These are phyloP conservation scores for Eretmocerus hayati DNA, from an alignment of 2,888 invertebrate species.

Conservation along the genomic window DNA sequence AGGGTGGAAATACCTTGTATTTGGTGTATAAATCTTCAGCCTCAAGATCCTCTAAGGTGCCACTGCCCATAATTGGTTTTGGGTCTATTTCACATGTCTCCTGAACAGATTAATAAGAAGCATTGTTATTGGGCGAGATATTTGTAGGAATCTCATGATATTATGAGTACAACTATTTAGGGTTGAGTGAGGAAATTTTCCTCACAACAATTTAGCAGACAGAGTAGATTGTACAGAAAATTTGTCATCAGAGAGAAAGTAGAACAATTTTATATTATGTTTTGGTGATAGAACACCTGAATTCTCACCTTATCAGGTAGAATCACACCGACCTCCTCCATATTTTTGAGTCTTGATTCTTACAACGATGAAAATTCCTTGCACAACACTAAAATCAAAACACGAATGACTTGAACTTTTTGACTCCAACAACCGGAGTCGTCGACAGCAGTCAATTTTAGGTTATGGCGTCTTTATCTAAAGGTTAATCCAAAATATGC, in stretches of 20 bases:
- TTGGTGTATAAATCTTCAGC: constrained; percentile 92
- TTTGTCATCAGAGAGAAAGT: no score
- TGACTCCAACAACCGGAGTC: no score
- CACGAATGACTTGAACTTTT: constrained; percentile 40
- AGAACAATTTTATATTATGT: background rate
- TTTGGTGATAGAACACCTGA: background rate
- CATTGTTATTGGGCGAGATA: no score
- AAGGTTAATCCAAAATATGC: no score
- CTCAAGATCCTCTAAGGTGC: constrained; percentile 74
- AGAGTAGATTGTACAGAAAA: no score
- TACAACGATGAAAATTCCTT: background rate
- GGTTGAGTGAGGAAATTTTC: no score
- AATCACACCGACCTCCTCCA: constrained; percentile 79
- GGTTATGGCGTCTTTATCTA: background rate
- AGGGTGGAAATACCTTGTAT: constrained; percentile 82
- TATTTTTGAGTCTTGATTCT: no score
- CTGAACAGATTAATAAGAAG: constrained; percentile 48
- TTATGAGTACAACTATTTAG: no score
- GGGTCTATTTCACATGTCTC: constrained; percentile 60
- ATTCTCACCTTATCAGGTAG: constrained; percentile 69
- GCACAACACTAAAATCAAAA: background rate
- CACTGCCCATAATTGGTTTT: constrained; percentile 61
- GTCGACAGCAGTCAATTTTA: background rate
- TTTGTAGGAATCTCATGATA: no score
- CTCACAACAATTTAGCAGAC: no score